Base-by-base conservation (phyloP, 1,140 invertebrate genomes). In the Diuraphis noxia region DNA sequence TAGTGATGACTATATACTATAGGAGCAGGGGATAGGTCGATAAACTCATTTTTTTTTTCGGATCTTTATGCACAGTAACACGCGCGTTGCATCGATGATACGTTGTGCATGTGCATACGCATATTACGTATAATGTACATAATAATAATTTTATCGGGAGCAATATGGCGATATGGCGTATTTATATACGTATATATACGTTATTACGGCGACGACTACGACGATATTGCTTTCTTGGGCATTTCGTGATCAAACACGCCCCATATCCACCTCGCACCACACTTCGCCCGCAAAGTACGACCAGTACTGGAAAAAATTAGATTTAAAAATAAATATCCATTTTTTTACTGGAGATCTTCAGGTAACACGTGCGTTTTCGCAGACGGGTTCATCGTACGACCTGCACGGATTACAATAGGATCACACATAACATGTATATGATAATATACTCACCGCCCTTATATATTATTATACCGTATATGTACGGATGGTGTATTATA, bases 321-420 rank as follows among this genome's bases (percentile, higher is more conserved):
- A 41, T 38, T 79, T 41, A 30, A 82, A 41, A 40, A 25, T 7
- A 43, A n/a, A 43, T 41, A 41, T n/a, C 23, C 13, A 17, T 30
- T 82, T 82, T 82, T 82, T 82, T n/a, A 82, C 21, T 23, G 81
- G 10, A 40, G 30, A 38, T 81, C 38, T 40, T 25, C 38, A 25
- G 81, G 13, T 10, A 82, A 82, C 84, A 86, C 84, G 43, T 86
- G 82, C 81, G 40, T 84, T 41, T 41, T 10, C 19, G 43, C 84
- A 36, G n/a, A 49, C 84, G 84, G n/a, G 84, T 86, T 86, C 84
- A 86, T 86, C 43, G 84, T 49, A 86, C 56, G 56, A 72, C 84
- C 43, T n/a, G 43, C 13, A 46, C 41, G 17, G 30, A 49, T 86
- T 25, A 10, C 2, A 79, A 8, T 2, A 38, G 13, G 63, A 40